Conservation (phyloP, 2,113 vertebrate species). For the Globicephala melas region DNA sequence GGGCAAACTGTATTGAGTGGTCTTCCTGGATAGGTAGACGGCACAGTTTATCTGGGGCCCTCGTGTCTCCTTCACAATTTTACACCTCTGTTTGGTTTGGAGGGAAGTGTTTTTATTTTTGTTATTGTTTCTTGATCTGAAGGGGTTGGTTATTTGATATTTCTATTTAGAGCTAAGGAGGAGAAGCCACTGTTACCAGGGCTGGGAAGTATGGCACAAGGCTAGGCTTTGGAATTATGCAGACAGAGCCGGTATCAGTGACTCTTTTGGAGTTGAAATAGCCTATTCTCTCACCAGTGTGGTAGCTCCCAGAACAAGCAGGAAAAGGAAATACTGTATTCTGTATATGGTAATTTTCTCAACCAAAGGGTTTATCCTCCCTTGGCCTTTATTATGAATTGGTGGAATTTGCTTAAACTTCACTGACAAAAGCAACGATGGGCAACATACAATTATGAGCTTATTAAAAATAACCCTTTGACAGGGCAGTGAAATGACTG, state of each 20-base stretch:
- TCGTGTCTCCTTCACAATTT: not conserved
- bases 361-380: not conserved
- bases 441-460: not conserved
- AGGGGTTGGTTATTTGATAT: not conserved
- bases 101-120: not conserved
- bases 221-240: not conserved
- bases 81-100: not conserved
- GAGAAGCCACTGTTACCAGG: not conserved
- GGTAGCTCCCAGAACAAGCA: not conserved
- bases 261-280: not conserved
- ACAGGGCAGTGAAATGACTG: not conserved
- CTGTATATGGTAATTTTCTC: not conserved
- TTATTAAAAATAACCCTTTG: slow-evolving; percentile 38
- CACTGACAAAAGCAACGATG: slow-evolving; percentile 31
- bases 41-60: not conserved
- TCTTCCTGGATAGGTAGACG: not conserved
- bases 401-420: not conserved
- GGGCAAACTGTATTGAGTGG: not conserved
- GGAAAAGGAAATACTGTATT: not conserved
- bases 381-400: not conserved
- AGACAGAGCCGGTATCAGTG: not conserved
- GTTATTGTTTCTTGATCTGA: not conserved
- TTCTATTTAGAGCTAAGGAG: not conserved
- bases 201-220: not conserved
- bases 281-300: not conserved